Evolutionary conservation across 2,888 invertebrate species (phyloP).

Genomic region (Helobdella robusta): DNA sequence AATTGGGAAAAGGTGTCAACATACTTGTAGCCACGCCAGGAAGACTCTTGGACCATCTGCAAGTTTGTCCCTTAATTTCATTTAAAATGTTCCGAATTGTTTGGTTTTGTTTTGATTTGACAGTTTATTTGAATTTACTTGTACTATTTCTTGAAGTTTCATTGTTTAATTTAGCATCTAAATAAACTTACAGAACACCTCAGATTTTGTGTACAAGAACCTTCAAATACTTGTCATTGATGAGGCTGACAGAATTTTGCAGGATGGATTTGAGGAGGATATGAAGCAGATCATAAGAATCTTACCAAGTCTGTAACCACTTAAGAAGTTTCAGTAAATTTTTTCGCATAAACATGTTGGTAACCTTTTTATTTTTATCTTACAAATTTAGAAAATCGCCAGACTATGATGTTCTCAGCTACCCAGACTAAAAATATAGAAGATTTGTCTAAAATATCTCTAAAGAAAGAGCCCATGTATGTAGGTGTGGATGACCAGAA

Average conservation of each 20-base stretch:
- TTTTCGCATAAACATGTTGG: no score
- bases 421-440: constrained; percentile 87
- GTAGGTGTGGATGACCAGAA: constrained; percentile 78
- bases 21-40: constrained; percentile 93
- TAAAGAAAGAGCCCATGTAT: constrained; percentile 84
- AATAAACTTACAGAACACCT: constrained; percentile 61
- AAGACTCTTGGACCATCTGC: constrained; percentile 78
- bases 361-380: no score
- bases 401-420: constrained; percentile 95
- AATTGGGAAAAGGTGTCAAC: constrained; percentile 78
- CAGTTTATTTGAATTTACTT: background rate
- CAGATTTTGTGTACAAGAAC: constrained; percentile 84
- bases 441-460: constrained; percentile 72
- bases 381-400: constrained; percentile 80
- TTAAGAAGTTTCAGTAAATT: no score
- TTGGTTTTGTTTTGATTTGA: background rate
- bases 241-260: constrained; percentile 93
- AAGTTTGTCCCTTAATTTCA: constrained; percentile 26
- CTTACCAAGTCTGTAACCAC: constrained; percentile 69
- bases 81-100: background rate
- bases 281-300: constrained; percentile 83
- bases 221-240: constrained; percentile 87
- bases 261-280: constrained; percentile 95
- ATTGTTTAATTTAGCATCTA: background rate
- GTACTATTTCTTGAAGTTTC: background rate